A percentile compares a stretch with the other conserved stretches of the same genome.
These are phyloP conservation scores for Alectoris magna DNA, from an alignment of 2,797 vertebrate species.

Conservation along the genomic window DNA sequence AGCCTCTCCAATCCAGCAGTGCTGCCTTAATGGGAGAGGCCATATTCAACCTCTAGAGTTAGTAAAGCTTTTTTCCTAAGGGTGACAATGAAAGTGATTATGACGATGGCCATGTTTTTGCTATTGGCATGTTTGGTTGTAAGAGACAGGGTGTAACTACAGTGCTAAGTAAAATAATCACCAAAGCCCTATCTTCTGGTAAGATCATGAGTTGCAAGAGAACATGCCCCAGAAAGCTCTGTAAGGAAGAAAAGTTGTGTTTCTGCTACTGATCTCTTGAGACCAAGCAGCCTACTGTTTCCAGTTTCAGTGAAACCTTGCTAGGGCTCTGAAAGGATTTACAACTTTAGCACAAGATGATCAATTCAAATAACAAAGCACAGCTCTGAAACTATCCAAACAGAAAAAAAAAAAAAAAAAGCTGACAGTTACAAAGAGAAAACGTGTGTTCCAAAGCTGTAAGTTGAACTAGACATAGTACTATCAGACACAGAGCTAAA, in stretches of 20 bases:
- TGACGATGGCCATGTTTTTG: background rate
- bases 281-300: background rate
- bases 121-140: background rate
- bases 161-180: background rate
- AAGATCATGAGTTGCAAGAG: background rate
- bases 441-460: background rate
- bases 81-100: background rate
- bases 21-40: background rate
- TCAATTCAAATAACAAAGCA: slow-evolving; percentile 5
- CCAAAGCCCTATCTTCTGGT: background rate
- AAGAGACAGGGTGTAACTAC: background rate
- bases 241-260: background rate
- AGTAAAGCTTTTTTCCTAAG: background rate
- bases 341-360: background rate
- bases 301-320: background rate
- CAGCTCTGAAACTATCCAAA: slow-evolving; percentile 7
- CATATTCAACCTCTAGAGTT: background rate
- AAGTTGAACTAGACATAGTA: background rate
- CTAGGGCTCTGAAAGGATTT: slow-evolving; percentile 6
- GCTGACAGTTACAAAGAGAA: background rate
- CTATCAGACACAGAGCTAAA: background rate
- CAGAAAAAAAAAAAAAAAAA: slow-evolving; percentile 18
- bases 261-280: background rate
- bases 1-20: background rate
- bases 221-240: background rate